phyloP scores from a whole-genome alignment of 2,888 invertebrate genomes.

The Blomia tropicalis region DNA sequence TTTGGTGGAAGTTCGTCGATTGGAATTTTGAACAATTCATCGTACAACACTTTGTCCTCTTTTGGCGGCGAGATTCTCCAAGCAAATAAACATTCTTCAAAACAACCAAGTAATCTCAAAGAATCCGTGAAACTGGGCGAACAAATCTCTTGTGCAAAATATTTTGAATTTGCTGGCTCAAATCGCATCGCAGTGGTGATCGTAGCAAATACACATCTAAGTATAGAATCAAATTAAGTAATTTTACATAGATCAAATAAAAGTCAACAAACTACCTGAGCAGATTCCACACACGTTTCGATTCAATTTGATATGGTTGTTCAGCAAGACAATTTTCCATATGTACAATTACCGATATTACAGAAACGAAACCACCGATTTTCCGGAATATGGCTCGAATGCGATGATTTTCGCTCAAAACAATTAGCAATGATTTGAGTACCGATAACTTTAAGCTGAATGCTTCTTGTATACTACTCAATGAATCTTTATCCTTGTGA shows the following conservation, averaged over 20 bases:
- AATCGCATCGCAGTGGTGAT: constrained; percentile 95
- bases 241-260: background rate
- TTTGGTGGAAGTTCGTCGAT: constrained; percentile 22
- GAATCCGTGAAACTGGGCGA: constrained; percentile 85
- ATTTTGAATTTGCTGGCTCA: constrained; percentile 96
- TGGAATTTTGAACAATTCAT: constrained; percentile 6
- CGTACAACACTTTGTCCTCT: background rate
- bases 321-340: constrained; percentile 63
- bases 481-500: constrained; percentile 41
- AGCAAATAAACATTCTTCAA: constrained; percentile 36
- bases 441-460: constrained; percentile 23
- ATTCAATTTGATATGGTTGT: constrained; percentile 28
- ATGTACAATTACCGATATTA: constrained; percentile 82
- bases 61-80: background rate
- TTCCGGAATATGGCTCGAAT: constrained; percentile 91
- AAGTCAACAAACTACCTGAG: constrained; percentile 16
- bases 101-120: constrained; percentile 76
- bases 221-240: constrained; percentile 29
- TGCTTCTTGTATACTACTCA: constrained; percentile 7
- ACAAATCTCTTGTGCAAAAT: constrained; percentile 92
- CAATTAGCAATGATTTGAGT: constrained; percentile 54
- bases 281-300: constrained; percentile 23
- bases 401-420: constrained; percentile 85
- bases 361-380: constrained; percentile 92
- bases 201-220: constrained; percentile 71